Evolutionary conservation across 2,113 vertebrate genomes (phyloP).

Genomic region (Hippocampus barbouri): DNA sequence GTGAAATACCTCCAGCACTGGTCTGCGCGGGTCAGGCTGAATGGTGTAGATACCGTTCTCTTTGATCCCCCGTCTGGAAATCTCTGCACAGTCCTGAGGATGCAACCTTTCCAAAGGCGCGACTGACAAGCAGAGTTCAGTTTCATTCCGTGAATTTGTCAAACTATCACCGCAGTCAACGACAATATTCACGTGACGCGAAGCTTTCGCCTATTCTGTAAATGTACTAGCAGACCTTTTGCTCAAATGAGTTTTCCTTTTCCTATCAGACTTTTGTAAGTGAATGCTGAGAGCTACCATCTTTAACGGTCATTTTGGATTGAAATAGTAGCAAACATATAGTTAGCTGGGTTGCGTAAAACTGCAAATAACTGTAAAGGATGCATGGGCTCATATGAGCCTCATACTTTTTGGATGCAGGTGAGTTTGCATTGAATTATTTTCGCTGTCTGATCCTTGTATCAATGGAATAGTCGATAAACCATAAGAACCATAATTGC

Average conservation of each 20-base stretch:
- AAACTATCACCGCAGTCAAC: neutral
- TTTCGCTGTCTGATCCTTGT: neutral
- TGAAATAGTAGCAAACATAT: neutral
- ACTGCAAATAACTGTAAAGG: neutral
- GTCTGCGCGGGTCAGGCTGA: conserved; percentile 70
- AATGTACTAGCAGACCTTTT: neutral
- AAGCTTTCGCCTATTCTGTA: neutral
- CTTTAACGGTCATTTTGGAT: neutral
- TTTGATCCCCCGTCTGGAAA: conserved; percentile 75
- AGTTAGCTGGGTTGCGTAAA: neutral
- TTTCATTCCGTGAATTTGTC: conserved; percentile 13
- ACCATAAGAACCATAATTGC: neutral
- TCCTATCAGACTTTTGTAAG: no score
- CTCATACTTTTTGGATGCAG: neutral
- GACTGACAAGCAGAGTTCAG: conserved; percentile 43
- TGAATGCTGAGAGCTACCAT: neutral
- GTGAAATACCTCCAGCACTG: conserved; percentile 71
- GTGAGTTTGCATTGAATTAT: neutral
- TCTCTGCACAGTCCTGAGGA: conserved; percentile 76
- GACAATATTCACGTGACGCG: neutral
- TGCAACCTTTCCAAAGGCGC: conserved; percentile 65
- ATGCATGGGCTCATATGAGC: neutral
- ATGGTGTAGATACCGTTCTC: conserved; percentile 81
- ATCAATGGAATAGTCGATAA: neutral
- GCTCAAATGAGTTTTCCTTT: neutral